A percentile compares a stretch with the other conserved stretches of the same genome.
Conservation (phyloP, 2,888 invertebrate species). For the Amphipyra tragopoginis region DNA sequence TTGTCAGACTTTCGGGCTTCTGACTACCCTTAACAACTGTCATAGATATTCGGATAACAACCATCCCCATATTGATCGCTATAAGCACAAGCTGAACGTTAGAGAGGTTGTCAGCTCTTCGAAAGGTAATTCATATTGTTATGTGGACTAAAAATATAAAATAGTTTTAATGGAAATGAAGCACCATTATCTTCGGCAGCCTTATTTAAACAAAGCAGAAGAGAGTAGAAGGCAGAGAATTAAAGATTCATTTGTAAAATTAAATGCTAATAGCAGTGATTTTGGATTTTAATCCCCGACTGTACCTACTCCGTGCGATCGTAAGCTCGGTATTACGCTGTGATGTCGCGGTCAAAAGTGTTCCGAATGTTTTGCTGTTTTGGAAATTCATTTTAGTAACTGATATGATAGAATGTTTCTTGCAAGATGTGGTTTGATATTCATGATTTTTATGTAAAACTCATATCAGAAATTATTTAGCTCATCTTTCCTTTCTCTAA, state of each 20-base stretch:
- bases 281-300: conserved; percentile 79
- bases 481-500: too few relatives aligned
- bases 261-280: conserved; percentile 85
- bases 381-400: background rate
- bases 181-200: conserved; percentile 7
- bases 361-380: conserved; percentile 3
- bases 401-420: background rate
- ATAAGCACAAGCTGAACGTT: too few relatives aligned
- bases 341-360: conserved; percentile 69
- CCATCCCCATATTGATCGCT: too few relatives aligned
- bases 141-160: too few relatives aligned
- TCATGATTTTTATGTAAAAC: too few relatives aligned
- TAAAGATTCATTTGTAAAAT: conserved; percentile 87
- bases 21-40: too few relatives aligned
- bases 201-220: conserved; percentile 40
- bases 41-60: too few relatives aligned
- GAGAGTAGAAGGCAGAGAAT: conserved; percentile 77
- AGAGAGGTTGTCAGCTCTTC: too few relatives aligned
- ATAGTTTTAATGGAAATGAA: background rate
- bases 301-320: conserved; percentile 73
- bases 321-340: conserved; percentile 72
- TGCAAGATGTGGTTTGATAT: too few relatives aligned
- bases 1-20: too few relatives aligned
- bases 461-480: too few relatives aligned
- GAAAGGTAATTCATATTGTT: too few relatives aligned